Base-by-base conservation (phyloP, 1,140 invertebrate genomes). In the Drosophila kohkoa region DNA sequence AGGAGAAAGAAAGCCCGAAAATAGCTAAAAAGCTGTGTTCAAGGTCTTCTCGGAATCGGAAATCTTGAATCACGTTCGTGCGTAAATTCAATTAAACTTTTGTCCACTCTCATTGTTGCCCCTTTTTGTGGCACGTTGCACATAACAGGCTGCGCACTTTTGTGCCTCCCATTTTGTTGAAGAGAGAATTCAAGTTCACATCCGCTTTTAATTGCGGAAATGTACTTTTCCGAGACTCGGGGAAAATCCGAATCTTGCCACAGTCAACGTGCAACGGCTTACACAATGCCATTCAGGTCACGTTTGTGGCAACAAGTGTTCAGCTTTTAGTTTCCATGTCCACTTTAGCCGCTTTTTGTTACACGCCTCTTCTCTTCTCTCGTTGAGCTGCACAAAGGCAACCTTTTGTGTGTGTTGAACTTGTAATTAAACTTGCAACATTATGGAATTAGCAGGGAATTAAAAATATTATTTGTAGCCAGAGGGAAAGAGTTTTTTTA, bases 201-300 rank as follows among this genome's bases (percentile, higher is more conserved):
- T 89, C 85, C 85, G 81, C 11, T 81, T 89, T 85, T 82, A 85
- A 85, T 89, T 89, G 81, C 86, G 85, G 86, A 89, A 89, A 79
- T 89, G 81, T 78, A 85, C 54, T 87, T 87, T 66, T 20, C 13
- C 11, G 5, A 6, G 11, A 32, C 38, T 13, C 32, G 2, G 20
- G 20, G 20, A 25, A 25, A 25, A 38, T 8, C 8, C 3, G 11
- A 25, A 13, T 8, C 25, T 38, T 48, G 30, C 32, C 16, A 1
- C 15, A 15, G 28, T 6, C 25, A 52, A 32, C 16, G 10, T 54
- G 41, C 64, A 2, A 25, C 38, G 28, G 28, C 11, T 52, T 66
- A 38, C 15, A 60, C 48, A 51, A 63, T 54, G 51, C 35, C 55
- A 79, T 87, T 71, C 77, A n/a, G 48, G 85, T 87, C 83, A 87